Evolutionary conservation across 1,140 invertebrate genomes (phyloP).

Genomic region (Copidosoma floridanum): DNA sequence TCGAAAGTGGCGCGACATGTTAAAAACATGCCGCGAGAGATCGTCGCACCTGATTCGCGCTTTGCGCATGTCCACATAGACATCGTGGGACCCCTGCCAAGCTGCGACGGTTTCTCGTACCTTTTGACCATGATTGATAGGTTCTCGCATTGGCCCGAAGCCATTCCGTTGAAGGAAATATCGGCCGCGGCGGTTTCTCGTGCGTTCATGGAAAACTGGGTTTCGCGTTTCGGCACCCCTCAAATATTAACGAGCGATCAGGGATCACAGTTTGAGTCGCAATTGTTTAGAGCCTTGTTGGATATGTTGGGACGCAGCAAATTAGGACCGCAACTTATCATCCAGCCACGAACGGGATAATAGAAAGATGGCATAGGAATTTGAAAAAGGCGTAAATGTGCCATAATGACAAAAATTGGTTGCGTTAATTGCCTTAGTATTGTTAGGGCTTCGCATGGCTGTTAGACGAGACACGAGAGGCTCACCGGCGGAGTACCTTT

Average conservation of each 20-base stretch:
- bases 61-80: conserved; percentile 1
- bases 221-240: background rate
- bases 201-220: background rate
- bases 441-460: background rate
- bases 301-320: background rate
- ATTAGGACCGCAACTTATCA: background rate
- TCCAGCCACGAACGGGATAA: background rate
- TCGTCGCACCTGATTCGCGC: background rate
- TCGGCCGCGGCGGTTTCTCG: background rate
- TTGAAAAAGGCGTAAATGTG: background rate
- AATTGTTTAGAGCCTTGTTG: background rate
- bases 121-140: background rate
- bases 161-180: background rate
- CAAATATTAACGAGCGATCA: no score
- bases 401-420: background rate
- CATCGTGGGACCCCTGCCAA: background rate
- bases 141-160: background rate
- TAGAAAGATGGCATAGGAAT: background rate
- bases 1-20: background rate
- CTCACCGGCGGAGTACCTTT: conserved; percentile 1
- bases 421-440: background rate
- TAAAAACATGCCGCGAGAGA: background rate
- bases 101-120: background rate
- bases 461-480: background rate
- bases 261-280: background rate